Base-by-base conservation (phyloP, 2,888 invertebrate genomes). In the Agrotis puta region DNA sequence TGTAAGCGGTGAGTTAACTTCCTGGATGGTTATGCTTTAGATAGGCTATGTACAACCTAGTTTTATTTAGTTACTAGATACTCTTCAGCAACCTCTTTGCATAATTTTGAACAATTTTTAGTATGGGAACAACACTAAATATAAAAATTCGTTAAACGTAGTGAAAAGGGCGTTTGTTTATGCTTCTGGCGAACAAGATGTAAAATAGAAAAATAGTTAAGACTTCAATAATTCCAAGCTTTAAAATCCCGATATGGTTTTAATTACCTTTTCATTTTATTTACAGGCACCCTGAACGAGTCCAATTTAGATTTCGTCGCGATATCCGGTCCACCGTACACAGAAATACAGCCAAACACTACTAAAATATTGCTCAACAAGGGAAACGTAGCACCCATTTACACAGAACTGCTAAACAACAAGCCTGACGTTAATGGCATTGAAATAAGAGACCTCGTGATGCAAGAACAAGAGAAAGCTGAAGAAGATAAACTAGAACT, bases 321-420 rank as follows among this genome's bases (percentile, higher is more conserved):
- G 24, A 85, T 95, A 82, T 92, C 95, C 61, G 92, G 95, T 22
- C 96, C 96, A 14, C 93, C 94, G 0, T 94, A 89, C 85, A 93
- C 93, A 20, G 92, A 91, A 74, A 84, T 90, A 7, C 79, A 82
- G 24, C 78, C 87, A 43, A 88, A 93, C 74, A 76, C 64, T 50
- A 91, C 91, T 0, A 83, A 87, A 59, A 81, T 84, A 16, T 85
- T 86, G 50, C 74, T 94, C 4, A 95, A 96, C 85, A 95, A 92
- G 83, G 96, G 95, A 50, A 96, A 94, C 64, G 68, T 96, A 43
- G 95, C 93, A 0, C 90, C 94, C 0, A 92, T 92, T 53, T 95
- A 95, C 86, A 95, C 95, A 1, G 91, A 95, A 81, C 90, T 95
- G 82, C 93, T 95, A 51, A 93, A 95, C 83, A 89, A 95, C 70